Percentiles rank a stretch among this genome's conserved stretches.
Evolutionary conservation across 2,113 vertebrate species (phyloP).

Genomic region (Orientallactaga bullata): DNA sequence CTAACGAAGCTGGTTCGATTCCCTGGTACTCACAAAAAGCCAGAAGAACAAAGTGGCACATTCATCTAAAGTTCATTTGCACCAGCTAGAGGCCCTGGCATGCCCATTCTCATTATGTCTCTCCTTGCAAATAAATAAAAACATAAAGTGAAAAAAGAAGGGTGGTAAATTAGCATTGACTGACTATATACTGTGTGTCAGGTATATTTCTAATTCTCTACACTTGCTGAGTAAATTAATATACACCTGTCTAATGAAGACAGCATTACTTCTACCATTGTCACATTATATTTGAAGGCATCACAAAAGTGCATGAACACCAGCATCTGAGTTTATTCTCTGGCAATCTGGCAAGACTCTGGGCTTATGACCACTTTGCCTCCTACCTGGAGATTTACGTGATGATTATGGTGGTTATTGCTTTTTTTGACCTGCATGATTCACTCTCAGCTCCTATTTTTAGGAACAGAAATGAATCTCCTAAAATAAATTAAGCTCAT

Average conservation of each 20-base stretch:
- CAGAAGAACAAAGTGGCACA: no score
- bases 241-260: not conserved
- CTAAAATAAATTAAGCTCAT: not conserved
- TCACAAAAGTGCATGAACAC: not conserved
- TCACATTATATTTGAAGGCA: not conserved
- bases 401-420: not conserved
- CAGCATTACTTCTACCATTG: not conserved
- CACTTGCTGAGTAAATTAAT: slow-evolving; percentile 42
- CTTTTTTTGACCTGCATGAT: not conserved
- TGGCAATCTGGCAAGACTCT: not conserved
- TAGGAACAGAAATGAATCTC: not conserved
- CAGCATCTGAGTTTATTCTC: not conserved
- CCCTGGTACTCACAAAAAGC: no score
- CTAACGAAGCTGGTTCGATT: no score
- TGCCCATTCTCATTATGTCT: no score
- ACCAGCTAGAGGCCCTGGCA: no score
- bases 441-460: not conserved
- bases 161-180: not conserved
- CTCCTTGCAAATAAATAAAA: no score
- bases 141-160: not conserved
- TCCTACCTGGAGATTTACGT: not conserved
- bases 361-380: not conserved
- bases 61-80: no score
- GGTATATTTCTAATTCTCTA: not conserved
- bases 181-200: not conserved